Evolutionary conservation across 64 coral and sea anemone genomes (phyloP).

Genomic region (Stichodactyla helianthus): DNA sequence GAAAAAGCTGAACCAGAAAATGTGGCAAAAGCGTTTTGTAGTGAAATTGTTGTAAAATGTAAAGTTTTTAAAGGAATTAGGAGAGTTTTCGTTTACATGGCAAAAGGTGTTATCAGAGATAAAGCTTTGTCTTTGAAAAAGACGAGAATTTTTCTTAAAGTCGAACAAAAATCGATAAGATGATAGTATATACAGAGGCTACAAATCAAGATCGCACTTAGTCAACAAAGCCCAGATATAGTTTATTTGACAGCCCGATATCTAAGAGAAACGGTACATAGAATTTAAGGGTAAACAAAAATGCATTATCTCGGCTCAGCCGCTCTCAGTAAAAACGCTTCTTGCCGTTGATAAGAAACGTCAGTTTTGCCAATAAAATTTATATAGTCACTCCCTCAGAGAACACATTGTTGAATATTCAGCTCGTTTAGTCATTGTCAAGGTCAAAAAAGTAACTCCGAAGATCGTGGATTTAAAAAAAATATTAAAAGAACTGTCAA

Average conservation of each 20-base stretch:
- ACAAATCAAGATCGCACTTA: background rate
- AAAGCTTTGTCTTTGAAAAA: background rate
- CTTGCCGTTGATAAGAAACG: background rate
- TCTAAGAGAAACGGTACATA: background rate
- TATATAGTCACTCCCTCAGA: background rate
- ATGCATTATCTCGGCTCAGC: background rate
- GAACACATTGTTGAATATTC: background rate
- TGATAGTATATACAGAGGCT: background rate
- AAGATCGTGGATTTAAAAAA: background rate
- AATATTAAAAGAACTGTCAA: background rate
- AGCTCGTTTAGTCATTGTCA: background rate
- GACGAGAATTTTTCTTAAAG: background rate
- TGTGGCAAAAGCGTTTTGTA: too few species aligned
- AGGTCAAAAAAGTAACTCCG: background rate
- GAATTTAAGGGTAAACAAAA: constrained; percentile 4
- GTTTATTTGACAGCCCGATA: background rate
- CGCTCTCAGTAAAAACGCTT: background rate
- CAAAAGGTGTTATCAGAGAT: background rate
- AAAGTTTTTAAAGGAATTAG: too few species aligned
- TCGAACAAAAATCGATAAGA: background rate
- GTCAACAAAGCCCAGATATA: background rate
- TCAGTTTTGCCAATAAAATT: background rate
- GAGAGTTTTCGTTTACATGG: too few species aligned
- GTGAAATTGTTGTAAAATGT: too few species aligned
- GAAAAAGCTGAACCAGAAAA: too few species aligned